phyloP scores from a whole-genome alignment of 2,888 invertebrate genomes.

The Cephus runcator region DNA sequence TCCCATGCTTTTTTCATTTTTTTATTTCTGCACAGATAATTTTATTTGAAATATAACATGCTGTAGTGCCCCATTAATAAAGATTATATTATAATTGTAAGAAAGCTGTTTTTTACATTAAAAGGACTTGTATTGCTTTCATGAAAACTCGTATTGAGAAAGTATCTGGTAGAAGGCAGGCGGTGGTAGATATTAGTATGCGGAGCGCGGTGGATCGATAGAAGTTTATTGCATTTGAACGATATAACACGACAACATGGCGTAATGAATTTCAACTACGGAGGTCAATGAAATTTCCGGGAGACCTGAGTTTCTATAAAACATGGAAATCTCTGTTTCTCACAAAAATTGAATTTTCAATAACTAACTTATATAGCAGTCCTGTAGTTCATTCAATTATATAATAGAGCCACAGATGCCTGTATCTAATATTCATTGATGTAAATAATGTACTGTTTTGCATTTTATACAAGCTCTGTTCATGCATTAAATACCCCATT shows the following conservation, averaged over 20 bases:
- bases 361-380: neutral
- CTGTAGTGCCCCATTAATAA: neutral
- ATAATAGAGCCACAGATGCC: neutral
- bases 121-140: neutral
- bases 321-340: neutral
- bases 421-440: neutral
- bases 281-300: neutral
- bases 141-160: neutral
- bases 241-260: neutral
- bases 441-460: too few species aligned
- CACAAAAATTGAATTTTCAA: neutral
- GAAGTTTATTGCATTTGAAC: slow-evolving; percentile 4
- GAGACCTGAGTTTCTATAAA: neutral
- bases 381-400: neutral
- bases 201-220: neutral
- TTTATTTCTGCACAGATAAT: neutral
- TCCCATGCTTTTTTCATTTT: neutral
- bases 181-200: neutral
- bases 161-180: neutral
- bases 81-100: neutral
- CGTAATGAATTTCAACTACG: neutral
- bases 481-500: too few species aligned
- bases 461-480: neutral
- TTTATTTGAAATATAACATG: neutral
- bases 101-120: neutral